Percentiles rank a stretch among this genome's conserved stretches.
These are phyloP conservation scores for Scarus forsteni DNA, from an alignment of 2,797 vertebrate genomes.

Conservation along the genomic window DNA sequence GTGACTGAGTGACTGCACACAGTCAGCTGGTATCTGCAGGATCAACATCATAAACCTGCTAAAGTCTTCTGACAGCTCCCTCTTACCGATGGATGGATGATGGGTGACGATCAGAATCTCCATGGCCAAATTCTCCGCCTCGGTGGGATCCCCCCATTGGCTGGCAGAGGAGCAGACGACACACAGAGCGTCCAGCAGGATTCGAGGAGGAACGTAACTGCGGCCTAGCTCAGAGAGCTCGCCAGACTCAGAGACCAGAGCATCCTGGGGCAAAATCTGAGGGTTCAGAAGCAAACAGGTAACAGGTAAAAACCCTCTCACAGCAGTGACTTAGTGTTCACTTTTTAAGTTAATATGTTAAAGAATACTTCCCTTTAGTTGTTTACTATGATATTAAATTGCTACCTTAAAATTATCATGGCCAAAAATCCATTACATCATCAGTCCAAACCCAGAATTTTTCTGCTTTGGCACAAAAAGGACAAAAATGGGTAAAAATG, in stretches of 20 bases:
- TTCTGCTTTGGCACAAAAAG: no score
- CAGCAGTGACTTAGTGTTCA: no score
- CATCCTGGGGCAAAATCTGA: constrained; percentile 89
- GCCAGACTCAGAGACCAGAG: constrained; percentile 87
- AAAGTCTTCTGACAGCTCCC: background rate
- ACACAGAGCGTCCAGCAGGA: constrained; percentile 89
- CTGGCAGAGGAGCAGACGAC: constrained; percentile 88
- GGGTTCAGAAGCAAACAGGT: background rate
- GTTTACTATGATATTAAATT: no score
- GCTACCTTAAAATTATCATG: no score
- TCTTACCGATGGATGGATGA: constrained; percentile 93
- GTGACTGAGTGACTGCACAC: no score
- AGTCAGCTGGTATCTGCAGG: no score
- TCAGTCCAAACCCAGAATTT: no score
- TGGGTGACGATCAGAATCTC: constrained; percentile 91
- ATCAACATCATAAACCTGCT: no score
- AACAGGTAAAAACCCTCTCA: background rate
- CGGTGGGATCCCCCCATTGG: constrained; percentile 84
- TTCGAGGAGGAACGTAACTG: constrained; percentile 86
- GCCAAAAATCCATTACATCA: no score
- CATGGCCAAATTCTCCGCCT: constrained; percentile 90
- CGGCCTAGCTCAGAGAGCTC: constrained; percentile 91
- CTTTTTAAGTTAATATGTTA: no score
- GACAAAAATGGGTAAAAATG: no score
- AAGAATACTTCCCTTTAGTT: no score